These are phyloP conservation scores for Dinoponera quadriceps DNA, from an alignment of 1,140 invertebrate genomes.

Conservation along the genomic window DNA sequence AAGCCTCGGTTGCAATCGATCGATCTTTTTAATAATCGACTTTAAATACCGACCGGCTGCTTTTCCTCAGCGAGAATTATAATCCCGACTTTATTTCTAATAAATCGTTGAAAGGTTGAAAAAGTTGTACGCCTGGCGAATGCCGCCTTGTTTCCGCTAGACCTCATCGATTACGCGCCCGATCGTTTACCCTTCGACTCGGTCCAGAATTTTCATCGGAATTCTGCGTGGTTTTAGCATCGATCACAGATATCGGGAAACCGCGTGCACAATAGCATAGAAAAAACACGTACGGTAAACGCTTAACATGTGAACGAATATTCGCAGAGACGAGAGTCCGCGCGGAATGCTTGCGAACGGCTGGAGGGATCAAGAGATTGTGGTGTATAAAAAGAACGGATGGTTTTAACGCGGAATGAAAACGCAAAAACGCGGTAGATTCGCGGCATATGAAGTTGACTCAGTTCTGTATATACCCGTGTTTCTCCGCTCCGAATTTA, in stretches of 20 bases:
- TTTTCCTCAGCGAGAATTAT: slow-evolving; percentile 7
- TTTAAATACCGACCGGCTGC: not conserved
- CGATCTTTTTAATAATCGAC: slow-evolving; percentile 18
- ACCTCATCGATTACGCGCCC: not conserved
- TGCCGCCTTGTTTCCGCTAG: not conserved
- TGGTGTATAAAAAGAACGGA: slow-evolving; percentile 12
- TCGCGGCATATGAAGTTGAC: slow-evolving; percentile 27
- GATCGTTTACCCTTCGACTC: not conserved
- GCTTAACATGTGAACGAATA: not conserved
- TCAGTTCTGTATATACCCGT: not conserved
- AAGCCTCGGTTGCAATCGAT: slow-evolving; percentile 1
- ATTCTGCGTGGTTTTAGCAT: not conserved
- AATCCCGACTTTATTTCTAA: not conserved
- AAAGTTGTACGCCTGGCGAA: not conserved
- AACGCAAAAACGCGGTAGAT: not conserved
- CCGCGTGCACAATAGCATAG: not conserved
- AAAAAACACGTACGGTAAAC: not conserved
- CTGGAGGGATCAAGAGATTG: slow-evolving; percentile 2
- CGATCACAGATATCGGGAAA: not conserved
- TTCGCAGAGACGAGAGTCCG: not conserved
- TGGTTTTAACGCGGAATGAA: slow-evolving; percentile 1
- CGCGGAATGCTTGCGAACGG: not conserved
- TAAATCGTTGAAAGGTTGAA: slow-evolving; percentile 26
- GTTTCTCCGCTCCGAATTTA: not conserved
- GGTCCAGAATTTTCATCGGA: slow-evolving; percentile 15